A percentile compares a stretch with the other conserved stretches of the same genome.
Evolutionary conservation across 37 sponge, comb jelly and placozoan species (phyloP).

Genomic region (Chondrosia reniformis): DNA sequence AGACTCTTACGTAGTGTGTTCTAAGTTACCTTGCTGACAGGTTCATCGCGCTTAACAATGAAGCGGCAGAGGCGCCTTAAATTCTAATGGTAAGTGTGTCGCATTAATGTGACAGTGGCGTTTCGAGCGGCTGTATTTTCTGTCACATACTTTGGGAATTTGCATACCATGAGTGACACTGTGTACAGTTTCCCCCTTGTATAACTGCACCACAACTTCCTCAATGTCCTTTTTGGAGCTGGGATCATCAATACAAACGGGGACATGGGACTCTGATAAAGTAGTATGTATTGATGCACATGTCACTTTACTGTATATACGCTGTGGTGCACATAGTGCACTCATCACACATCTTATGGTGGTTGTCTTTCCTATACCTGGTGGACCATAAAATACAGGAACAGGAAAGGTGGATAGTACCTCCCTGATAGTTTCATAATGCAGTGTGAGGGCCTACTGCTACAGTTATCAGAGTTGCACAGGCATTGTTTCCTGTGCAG

Average conservation of each 20-base stretch:
- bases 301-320: constrained; percentile 33
- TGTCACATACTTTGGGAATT: constrained; percentile 7
- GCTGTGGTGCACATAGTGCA: constrained; percentile 6
- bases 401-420: constrained; percentile 14
- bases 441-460: constrained; percentile 17
- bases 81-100: too few relatives aligned
- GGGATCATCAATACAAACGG: constrained; percentile 26
- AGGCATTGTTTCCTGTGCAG: not conserved
- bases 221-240: constrained; percentile 21
- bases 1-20: too few relatives aligned
- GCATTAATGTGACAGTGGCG: too few relatives aligned
- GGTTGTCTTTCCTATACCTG: constrained; percentile 25
- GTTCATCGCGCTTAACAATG: too few relatives aligned
- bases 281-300: not conserved
- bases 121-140: too few relatives aligned
- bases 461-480: not conserved
- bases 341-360: constrained; percentile 17
- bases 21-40: too few relatives aligned
- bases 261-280: not conserved
- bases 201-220: constrained; percentile 12
- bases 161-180: constrained; percentile 19
- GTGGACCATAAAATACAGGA: constrained; percentile 3
- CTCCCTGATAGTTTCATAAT: constrained; percentile 16
- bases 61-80: too few relatives aligned
- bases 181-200: not conserved